Evolutionary conservation across 2,113 vertebrate genomes (phyloP), one percentile per base, ranked within the genome.

Genomic region (Syngnathus typhle): DNA sequence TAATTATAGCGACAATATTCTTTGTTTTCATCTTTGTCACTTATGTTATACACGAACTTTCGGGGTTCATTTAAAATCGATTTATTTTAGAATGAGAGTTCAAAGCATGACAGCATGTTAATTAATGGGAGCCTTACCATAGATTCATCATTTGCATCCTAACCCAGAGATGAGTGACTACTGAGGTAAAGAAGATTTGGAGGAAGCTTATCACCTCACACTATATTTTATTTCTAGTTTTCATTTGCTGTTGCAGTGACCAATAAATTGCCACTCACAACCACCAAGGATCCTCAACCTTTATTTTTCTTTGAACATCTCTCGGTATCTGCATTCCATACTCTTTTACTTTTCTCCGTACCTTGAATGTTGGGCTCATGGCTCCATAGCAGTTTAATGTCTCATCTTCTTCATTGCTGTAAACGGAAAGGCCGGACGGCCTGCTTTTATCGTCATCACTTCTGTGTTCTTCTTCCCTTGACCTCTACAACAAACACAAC

Each of bases 361-460:
- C 94, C 89, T 92, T 95, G 69, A 80, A 82, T 0, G 75, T 87
- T 6, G 92, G 92, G 69, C 93, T 94, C 86, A 87, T 87, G 13
- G 91, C 89, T 0, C 89, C 79, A 0, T 90, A 90, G 21, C 80
- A 84, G 71, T 85, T 72, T 21, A 64, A 41, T 2, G 67, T 65
- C 2, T 90, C 89, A 0, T 85, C 80, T 51, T 90, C 60, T 15
- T 38, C 27, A 51, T 49, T 64, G 78, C 74, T 74, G 70, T 70
- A 70, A 8, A 59, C 38, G 36, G 74, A 76, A 21, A n/a, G 51
- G 68, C 63, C 41, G 27, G 43, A 23, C 23, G 12, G n/a, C 21
- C 10, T 13, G 21, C 7, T 32, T 64, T 5, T 32, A 13, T 44
- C 6, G 3, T 64, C 43, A 46, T 44, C 61, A 41, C 19, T 27